These are phyloP conservation scores for Melanchra persicariae DNA, from an alignment of 2,888 invertebrate species.

Conservation along the genomic window DNA sequence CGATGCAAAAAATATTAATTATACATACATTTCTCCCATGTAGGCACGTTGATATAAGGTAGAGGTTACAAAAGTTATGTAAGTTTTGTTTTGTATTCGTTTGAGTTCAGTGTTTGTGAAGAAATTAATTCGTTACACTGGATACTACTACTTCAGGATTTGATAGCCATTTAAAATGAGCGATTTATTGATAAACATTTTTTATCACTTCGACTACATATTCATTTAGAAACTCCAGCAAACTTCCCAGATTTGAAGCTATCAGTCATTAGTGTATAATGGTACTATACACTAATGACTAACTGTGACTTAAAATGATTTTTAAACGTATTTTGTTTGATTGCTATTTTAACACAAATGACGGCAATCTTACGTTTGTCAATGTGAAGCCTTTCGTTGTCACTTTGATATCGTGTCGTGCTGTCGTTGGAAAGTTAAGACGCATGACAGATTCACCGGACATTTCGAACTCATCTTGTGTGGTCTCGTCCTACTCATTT, in stretches of 20 bases:
- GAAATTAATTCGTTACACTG: no score
- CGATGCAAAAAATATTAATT: slow-evolving; percentile 62
- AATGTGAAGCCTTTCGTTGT: background rate
- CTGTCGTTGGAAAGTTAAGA: slow-evolving; percentile 68
- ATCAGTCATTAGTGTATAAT: no score
- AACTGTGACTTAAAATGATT: no score
- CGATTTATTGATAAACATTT: no score
- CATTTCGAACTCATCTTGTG: slow-evolving; percentile 77
- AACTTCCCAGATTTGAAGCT: no score
- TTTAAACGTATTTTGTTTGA: no score
- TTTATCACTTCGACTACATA: no score
- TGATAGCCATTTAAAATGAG: no score
- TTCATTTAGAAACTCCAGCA: no score
- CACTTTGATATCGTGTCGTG: slow-evolving; percentile 50
- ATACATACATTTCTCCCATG: slow-evolving; percentile 51
- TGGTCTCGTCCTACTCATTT: slow-evolving; percentile 77
- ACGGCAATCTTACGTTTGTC: background rate
- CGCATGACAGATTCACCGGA: slow-evolving; percentile 67
- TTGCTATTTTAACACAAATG: background rate
- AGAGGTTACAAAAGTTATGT: slow-evolving; percentile 43
- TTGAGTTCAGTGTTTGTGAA: no score
- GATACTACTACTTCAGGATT: no score
- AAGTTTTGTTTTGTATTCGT: background rate
- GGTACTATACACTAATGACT: no score
- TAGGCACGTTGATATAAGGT: slow-evolving; percentile 30